Conservation (phyloP, 92 coral and sea anemone species). For the Ricordea florida region DNA sequence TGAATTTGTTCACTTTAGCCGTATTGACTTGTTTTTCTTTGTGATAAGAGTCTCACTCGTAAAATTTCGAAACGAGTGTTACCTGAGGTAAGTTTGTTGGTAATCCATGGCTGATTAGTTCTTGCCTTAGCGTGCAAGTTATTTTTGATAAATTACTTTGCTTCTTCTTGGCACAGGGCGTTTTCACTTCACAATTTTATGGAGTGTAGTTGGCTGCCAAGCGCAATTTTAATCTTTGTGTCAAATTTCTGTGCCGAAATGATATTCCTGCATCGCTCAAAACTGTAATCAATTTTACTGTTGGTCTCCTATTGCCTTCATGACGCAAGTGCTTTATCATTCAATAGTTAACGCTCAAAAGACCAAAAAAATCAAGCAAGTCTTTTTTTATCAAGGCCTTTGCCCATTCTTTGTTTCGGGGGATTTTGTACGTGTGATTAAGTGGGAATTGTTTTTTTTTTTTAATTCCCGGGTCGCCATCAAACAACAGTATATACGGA, state of each 20-base stretch:
- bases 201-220: background rate
- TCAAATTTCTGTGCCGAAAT: background rate
- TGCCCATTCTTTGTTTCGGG: background rate
- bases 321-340: constrained; percentile 55
- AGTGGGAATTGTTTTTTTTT: too few species aligned
- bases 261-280: background rate
- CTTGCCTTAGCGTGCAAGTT: constrained; percentile 16
- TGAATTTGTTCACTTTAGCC: background rate
- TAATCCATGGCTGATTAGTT: background rate
- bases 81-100: constrained; percentile 17
- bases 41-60: background rate
- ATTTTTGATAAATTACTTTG: constrained; percentile 17
- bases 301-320: background rate
- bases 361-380: background rate
- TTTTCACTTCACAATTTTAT: background rate
- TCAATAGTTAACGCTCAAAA: constrained; percentile 23
- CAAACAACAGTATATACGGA: too few species aligned
- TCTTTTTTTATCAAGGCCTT: background rate
- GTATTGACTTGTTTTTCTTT: background rate
- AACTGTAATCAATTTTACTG: background rate
- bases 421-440: too few species aligned
- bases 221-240: background rate
- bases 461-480: too few species aligned
- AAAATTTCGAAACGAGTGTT: background rate
- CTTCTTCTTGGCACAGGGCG: constrained; percentile 2